phyloP scores from a whole-genome alignment of 1,140 invertebrate species.

The Ostrea edulis region DNA sequence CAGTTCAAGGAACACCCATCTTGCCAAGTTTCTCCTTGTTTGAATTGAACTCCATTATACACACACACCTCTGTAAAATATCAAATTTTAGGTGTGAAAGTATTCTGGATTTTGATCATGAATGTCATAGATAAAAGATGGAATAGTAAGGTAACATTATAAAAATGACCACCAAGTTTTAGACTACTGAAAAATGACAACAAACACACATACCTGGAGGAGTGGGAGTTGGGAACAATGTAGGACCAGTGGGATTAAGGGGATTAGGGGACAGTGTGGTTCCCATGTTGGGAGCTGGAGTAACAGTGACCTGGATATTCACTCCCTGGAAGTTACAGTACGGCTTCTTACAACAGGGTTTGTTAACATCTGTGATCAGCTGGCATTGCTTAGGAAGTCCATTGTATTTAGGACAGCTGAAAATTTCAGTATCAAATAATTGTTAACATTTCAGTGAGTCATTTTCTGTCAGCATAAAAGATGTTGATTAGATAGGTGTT shows the following conservation, averaged over 20 bases:
- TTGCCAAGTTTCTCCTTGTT: slow-evolving; percentile 65
- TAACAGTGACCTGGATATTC: slow-evolving; percentile 45
- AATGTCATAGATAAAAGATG: not conserved
- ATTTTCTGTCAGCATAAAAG: too few relatives aligned
- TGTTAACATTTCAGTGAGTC: too few relatives aligned
- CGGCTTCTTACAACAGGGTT: slow-evolving; percentile 65
- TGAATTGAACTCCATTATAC: slow-evolving; percentile 67
- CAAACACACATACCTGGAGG: slow-evolving; percentile 37
- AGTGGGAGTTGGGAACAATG: slow-evolving; percentile 42
- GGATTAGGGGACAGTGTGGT: slow-evolving; percentile 45
- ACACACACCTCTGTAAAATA: slow-evolving; percentile 64
- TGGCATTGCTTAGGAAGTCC: slow-evolving; percentile 57
- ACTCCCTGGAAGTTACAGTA: slow-evolving; percentile 59
- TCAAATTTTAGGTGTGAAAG: not conserved
- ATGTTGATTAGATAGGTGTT: too few relatives aligned
- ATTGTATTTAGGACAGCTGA: slow-evolving; percentile 61
- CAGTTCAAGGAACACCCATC: slow-evolving; percentile 67
- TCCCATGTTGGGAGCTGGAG: slow-evolving; percentile 44
- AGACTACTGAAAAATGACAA: not conserved
- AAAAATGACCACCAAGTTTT: not conserved
- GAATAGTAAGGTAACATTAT: not conserved
- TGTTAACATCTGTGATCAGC: slow-evolving; percentile 56
- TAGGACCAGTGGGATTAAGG: slow-evolving; percentile 30
- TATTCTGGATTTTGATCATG: not conserved
- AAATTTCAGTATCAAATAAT: not conserved